Evolutionary conservation across 2,888 invertebrate species (phyloP).

Genomic region (Agapostemon virescens): DNA sequence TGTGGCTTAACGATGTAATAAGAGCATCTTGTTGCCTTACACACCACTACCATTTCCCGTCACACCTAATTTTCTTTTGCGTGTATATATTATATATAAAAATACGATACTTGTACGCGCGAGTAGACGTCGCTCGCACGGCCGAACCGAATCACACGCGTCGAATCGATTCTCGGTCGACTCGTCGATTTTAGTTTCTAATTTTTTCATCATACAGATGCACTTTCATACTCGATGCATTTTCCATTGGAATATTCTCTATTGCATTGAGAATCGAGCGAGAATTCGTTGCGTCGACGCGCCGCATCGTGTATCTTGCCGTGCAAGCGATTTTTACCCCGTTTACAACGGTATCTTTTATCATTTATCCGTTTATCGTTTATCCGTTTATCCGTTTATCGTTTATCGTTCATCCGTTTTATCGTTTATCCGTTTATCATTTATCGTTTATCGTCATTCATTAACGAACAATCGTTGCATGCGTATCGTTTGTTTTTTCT

Average conservation of each 20-base stretch:
- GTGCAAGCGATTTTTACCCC: too few species aligned
- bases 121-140: background rate
- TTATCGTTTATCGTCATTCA: slow-evolving; percentile 3
- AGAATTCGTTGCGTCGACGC: too few species aligned
- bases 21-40: slow-evolving; percentile 70
- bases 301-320: too few species aligned
- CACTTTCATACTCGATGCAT: too few species aligned
- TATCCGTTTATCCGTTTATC: background rate
- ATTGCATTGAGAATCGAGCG: too few species aligned
- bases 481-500: slow-evolving; percentile 76
- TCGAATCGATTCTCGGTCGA: background rate
- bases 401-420: background rate
- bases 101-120: background rate
- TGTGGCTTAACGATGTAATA: slow-evolving; percentile 58
- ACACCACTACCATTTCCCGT: slow-evolving; percentile 72
- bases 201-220: background rate
- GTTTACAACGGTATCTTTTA: too few species aligned
- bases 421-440: background rate
- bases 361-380: background rate
- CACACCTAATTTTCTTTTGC: slow-evolving; percentile 53
- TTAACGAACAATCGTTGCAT: slow-evolving; percentile 68
- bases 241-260: too few species aligned
- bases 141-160: background rate
- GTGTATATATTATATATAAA: slow-evolving; percentile 9
- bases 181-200: background rate